Percentiles rank a stretch among this genome's conserved stretches.
These are phyloP conservation scores for Coecobrya sp. DNA, from an alignment of 2,888 invertebrate genomes.

Conservation along the genomic window DNA sequence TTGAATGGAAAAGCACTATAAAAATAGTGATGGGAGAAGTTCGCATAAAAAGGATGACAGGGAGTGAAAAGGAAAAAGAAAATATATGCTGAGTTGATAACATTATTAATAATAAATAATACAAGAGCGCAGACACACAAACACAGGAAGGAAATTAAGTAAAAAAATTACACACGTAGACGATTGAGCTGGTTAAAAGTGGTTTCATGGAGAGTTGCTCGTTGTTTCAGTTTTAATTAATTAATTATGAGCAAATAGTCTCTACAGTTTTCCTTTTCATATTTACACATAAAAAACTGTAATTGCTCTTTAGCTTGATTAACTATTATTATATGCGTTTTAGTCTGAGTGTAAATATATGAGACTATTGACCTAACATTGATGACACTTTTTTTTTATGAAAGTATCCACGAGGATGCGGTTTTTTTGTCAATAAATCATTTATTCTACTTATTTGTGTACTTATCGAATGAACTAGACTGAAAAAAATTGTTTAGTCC, in stretches of 20 bases:
- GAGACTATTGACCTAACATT: too few species aligned
- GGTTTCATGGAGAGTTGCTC: slow-evolving; percentile 13
- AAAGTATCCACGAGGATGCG: too few species aligned
- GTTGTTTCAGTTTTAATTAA: slow-evolving; percentile 32
- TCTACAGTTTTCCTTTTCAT: background rate
- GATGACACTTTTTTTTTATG: too few species aligned
- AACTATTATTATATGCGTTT: too few species aligned
- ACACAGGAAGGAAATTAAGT: slow-evolving; percentile 46
- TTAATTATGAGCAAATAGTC: background rate
- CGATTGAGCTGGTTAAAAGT: slow-evolving; percentile 1
- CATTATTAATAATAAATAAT: background rate
- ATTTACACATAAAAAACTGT: too few species aligned
- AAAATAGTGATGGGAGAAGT: slow-evolving; percentile 23
- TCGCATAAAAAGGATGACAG: background rate
- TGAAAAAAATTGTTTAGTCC: too few species aligned
- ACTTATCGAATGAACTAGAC: too few species aligned
- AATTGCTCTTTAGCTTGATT: too few species aligned
- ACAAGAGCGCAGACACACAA: background rate
- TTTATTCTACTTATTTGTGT: too few species aligned
- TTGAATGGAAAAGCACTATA: background rate
- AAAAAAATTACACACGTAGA: too few species aligned
- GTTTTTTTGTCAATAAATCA: too few species aligned
- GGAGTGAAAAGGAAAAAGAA: background rate
- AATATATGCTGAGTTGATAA: background rate
- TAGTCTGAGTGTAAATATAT: too few species aligned